Conservation (phyloP, 2,113 vertebrate genomes). For the Charina bottae region DNA sequence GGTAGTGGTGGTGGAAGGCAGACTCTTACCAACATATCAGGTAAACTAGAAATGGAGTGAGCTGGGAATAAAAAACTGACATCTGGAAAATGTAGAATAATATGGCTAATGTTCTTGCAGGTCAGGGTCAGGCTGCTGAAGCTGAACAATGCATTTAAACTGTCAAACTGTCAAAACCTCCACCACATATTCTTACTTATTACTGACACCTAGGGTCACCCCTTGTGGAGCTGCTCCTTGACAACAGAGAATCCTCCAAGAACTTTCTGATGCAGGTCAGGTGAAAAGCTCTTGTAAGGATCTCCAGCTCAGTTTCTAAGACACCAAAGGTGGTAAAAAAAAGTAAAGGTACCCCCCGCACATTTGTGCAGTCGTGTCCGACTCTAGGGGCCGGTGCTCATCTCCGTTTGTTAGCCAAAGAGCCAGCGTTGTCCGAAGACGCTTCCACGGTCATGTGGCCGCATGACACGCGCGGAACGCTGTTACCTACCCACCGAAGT, state of each 20-base stretch:
- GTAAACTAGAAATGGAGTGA: not conserved
- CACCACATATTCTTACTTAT: slow-evolving; percentile 11
- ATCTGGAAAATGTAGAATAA: slow-evolving; percentile 34
- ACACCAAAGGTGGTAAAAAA: not conserved
- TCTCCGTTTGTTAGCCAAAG: too few relatives aligned
- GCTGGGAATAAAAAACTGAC: slow-evolving; percentile 12
- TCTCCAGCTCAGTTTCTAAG: not conserved
- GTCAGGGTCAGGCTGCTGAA: slow-evolving; percentile 20
- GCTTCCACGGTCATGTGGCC: too few relatives aligned
- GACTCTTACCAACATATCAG: not conserved
- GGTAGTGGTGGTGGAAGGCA: not conserved
- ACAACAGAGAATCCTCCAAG: slow-evolving; percentile 15
- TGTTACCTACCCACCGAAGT: too few relatives aligned
- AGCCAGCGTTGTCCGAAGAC: too few relatives aligned
- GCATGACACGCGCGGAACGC: too few relatives aligned
- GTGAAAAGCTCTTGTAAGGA: slow-evolving; percentile 21
- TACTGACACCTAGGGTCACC: slow-evolving; percentile 25
- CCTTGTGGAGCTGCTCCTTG: slow-evolving; percentile 9
- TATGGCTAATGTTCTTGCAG: slow-evolving; percentile 20
- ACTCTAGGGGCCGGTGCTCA: too few relatives aligned
- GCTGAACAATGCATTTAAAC: slow-evolving; percentile 29
- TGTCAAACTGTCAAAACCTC: slow-evolving; percentile 30
- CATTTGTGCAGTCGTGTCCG: too few relatives aligned
- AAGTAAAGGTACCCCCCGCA: too few relatives aligned
- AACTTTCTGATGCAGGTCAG: slow-evolving; percentile 3